phyloP scores from a whole-genome alignment of 2,113 vertebrate genomes.

The Mesoclemmys tuberculata region DNA sequence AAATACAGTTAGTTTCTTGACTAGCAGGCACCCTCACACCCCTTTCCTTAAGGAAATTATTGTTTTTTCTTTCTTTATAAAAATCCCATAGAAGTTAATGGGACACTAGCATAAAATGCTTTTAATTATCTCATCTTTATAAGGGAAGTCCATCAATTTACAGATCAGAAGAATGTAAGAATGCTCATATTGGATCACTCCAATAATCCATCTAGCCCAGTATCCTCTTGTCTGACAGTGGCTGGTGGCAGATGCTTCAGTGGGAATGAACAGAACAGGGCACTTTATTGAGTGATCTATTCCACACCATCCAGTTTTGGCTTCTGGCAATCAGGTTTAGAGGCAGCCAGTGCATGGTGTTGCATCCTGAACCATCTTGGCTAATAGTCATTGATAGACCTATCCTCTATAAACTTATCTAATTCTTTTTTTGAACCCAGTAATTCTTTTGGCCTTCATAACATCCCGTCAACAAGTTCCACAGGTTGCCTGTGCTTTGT shows the following conservation, averaged over 20 bases:
- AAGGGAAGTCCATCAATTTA: neutral
- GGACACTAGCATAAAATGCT: neutral
- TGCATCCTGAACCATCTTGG: too few species aligned
- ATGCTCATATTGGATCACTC: neutral
- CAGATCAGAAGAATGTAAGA: neutral
- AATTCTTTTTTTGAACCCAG: too few species aligned
- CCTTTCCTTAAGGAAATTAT: neutral
- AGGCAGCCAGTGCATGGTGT: too few species aligned
- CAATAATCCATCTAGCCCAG: neutral
- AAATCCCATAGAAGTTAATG: neutral
- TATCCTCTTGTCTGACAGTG: neutral
- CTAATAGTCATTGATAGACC: too few species aligned
- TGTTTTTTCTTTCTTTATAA: neutral
- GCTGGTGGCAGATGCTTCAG: neutral
- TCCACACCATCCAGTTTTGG: too few species aligned
- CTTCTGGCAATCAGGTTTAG: too few species aligned
- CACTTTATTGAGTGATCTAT: too few species aligned
- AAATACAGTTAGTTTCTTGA: neutral
- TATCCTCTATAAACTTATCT: too few species aligned
- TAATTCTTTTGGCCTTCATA: too few species aligned
- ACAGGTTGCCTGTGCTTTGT: too few species aligned
- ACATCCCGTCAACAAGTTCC: too few species aligned
- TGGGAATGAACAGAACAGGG: neutral
- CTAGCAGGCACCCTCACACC: neutral
- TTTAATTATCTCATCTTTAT: neutral